Conservation (phyloP, 2,797 vertebrate genomes). For the Parambassis ranga region DNA sequence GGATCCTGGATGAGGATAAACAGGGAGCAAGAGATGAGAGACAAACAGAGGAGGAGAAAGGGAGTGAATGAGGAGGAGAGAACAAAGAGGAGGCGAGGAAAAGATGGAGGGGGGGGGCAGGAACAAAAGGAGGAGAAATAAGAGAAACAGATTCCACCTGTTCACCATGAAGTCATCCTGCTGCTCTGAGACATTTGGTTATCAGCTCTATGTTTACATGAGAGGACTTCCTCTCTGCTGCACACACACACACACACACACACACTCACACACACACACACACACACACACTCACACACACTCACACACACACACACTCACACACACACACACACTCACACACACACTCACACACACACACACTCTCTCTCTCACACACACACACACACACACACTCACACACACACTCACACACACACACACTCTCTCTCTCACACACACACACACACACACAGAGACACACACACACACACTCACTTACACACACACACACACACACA, state of each 20-base stretch:
- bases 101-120: not conserved
- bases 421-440: too few relatives aligned
- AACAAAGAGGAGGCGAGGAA: not conserved
- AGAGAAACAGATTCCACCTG: not conserved
- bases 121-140: not conserved
- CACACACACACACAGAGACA: not conserved
- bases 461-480: not conserved
- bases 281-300: too few relatives aligned
- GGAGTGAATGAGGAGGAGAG: too few relatives aligned
- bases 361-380: not conserved
- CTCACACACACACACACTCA: not conserved
- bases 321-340: not conserved
- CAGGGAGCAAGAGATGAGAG: not conserved
- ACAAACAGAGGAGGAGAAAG: not conserved
- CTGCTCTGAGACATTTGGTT: not conserved
- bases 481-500: not conserved
- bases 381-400: not conserved
- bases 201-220: conserved; percentile 28
- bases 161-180: not conserved
- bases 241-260: not conserved
- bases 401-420: too few relatives aligned
- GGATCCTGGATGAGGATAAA: not conserved
- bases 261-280: too few relatives aligned
- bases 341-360: not conserved
- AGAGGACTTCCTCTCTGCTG: conserved; percentile 18